Base-by-base conservation (phyloP, 2,797 vertebrate genomes). In the Australoheros facetus region DNA sequence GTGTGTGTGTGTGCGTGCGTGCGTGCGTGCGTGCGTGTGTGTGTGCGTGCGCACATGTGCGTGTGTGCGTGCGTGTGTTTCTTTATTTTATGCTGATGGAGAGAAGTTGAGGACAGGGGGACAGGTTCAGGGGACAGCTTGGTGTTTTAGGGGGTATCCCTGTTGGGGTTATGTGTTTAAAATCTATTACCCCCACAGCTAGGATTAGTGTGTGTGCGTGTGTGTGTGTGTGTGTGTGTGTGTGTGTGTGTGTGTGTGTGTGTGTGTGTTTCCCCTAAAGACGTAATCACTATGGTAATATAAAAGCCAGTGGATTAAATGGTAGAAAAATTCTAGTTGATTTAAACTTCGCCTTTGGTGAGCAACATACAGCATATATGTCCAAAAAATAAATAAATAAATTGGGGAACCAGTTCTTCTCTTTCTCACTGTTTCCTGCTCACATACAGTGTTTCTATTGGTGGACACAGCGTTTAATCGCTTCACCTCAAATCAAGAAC, bases 131-230 rank as follows among this genome's bases (percentile, higher is more conserved):
- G 85, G 89, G 84, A 89, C 82, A 92, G 88, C 87, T 84, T 89
- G 87, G 88, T 90, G 86, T 93, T 93, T 91, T 76, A 89, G 87
- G 87, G 90, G 79, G 85, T 90, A 91, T 93, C 91, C 93, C 93
- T 94, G 92, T 89, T 92, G 91, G 92, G 92, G 82, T 92, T 87
- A 90, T 95, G 94, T 95, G 93, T 96, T 96, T 95, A 95, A 95
- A 95, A 95, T 94, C 94, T 94, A 94, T 95, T 95, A 94, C 90
- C 92, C 95, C 93, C 87, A 92, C 85, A 95, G 96, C 94, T 88
- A 93, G 93, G 95, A 96, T 95, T 95, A 96, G 92, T 81, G 82
- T 51, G 69, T 53, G 23, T 39, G 48, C 53, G 39, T 39, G 60
- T 75, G 30, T 79, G 66, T 73, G 39, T 55, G 28, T 34, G 45